Conservation (phyloP, 2,797 vertebrate genomes). For the Parotocinclus haroldoi region DNA sequence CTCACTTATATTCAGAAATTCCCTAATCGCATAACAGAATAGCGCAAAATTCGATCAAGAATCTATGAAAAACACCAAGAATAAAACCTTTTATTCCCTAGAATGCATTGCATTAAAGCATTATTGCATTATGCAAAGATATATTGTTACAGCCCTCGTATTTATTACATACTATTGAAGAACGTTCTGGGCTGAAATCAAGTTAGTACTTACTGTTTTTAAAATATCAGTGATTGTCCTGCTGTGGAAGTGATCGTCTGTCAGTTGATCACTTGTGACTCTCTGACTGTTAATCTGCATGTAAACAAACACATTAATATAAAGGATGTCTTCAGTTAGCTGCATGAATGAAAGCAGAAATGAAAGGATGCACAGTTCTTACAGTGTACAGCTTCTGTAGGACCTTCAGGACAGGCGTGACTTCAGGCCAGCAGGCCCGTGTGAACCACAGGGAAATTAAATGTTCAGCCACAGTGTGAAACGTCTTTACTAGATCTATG, state of each 20-base stretch:
- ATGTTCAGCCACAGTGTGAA: slow-evolving; percentile 31
- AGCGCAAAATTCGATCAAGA: no score
- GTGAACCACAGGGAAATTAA: background rate
- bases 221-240: background rate
- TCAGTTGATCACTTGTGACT: slow-evolving; percentile 43
- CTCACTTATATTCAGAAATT: no score
- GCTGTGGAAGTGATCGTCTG: slow-evolving; percentile 52
- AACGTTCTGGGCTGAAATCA: no score
- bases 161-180: no score
- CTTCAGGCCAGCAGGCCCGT: background rate
- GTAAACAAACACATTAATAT: background rate
- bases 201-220: fast-evolving
- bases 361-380: background rate
- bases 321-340: no score
- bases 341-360: no score
- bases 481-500: slow-evolving; percentile 51
- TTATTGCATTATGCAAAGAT: no score
- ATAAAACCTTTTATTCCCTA: no score
- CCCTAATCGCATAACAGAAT: no score
- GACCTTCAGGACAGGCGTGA: slow-evolving; percentile 23
- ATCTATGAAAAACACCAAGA: no score
- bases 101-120: no score
- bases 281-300: slow-evolving; percentile 61
- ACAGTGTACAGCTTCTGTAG: slow-evolving; percentile 63
- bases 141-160: no score